A percentile compares a stretch with the other conserved stretches of the same genome.
phyloP scores from a whole-genome alignment of 2,888 invertebrate species.

The Heliothis peltigera region DNA sequence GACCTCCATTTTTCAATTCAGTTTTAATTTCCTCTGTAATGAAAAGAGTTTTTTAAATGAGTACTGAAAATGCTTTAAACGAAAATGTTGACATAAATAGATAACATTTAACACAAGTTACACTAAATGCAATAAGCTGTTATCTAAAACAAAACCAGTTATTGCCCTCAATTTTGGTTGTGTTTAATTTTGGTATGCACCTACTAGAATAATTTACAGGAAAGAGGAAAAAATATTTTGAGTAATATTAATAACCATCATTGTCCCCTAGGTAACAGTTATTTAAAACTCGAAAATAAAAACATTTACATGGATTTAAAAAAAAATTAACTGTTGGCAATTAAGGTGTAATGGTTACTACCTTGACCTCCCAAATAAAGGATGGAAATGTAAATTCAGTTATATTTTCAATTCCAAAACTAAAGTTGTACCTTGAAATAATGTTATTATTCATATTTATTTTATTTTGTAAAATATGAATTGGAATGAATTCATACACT shows the following conservation, averaged over 20 bases:
- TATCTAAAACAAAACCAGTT: slow-evolving; percentile 1
- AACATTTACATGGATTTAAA: no score
- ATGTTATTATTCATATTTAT: no score
- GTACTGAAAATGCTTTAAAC: background rate
- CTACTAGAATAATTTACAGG: slow-evolving; percentile 15
- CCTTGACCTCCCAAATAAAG: no score
- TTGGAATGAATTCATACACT: no score
- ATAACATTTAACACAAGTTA: background rate
- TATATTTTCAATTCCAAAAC: no score
- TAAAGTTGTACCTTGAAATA: no score
- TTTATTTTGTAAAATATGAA: no score
- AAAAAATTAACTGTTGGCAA: no score
- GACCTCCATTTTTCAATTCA: slow-evolving; percentile 93
- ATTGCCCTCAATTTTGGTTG: slow-evolving; percentile 11
- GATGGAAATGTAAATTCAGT: no score
- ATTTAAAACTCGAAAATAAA: background rate
- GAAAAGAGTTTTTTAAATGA: slow-evolving; percentile 30
- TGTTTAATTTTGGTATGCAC: slow-evolving; percentile 4
- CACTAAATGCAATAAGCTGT: background rate
- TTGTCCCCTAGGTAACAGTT: background rate
- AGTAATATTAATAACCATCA: background rate
- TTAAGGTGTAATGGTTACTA: no score
- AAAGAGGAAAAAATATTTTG: background rate
- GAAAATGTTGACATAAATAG: slow-evolving; percentile 2
- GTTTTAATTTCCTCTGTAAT: slow-evolving; percentile 95